Evolutionary conservation across 1,140 invertebrate species (phyloP).

Genomic region (Amphibalanus amphitrite): DNA sequence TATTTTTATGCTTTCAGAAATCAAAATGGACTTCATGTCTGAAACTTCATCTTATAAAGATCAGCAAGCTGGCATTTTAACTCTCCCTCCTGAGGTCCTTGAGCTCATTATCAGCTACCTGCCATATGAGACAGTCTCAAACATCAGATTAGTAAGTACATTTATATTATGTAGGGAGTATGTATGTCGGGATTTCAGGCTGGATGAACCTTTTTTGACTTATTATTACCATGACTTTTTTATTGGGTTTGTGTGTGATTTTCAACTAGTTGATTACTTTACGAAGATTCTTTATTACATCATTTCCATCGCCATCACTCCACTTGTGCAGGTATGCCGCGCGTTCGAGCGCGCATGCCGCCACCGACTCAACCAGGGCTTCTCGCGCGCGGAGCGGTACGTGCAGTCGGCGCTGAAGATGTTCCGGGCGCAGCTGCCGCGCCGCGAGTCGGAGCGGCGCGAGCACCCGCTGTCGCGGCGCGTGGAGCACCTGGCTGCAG

Average conservation of each 20-base stretch:
- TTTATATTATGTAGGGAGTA: neutral
- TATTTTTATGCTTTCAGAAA: no score
- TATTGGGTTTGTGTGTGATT: neutral
- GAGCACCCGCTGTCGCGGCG: constrained; percentile 65
- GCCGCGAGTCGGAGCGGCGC: constrained; percentile 71
- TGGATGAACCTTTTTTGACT: neutral
- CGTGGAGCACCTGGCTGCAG: constrained; percentile 70
- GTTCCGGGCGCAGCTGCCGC: constrained; percentile 41
- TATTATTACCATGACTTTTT: neutral
- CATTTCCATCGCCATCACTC: neutral
- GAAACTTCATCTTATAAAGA: no score
- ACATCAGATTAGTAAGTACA: neutral
- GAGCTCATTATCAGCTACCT: neutral
- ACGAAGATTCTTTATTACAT: neutral
- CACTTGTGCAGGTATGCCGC: neutral
- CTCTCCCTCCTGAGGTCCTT: neutral
- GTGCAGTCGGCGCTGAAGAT: neutral
- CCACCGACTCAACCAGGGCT: neutral
- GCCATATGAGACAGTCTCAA: neutral
- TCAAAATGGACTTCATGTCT: no score
- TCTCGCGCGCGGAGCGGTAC: neutral
- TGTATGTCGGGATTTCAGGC: neutral
- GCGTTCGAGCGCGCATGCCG: neutral
- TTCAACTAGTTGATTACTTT: neutral
- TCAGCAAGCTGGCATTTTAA: neutral